phyloP scores from a whole-genome alignment of 2,888 invertebrate species.

The Colletes collaris region DNA sequence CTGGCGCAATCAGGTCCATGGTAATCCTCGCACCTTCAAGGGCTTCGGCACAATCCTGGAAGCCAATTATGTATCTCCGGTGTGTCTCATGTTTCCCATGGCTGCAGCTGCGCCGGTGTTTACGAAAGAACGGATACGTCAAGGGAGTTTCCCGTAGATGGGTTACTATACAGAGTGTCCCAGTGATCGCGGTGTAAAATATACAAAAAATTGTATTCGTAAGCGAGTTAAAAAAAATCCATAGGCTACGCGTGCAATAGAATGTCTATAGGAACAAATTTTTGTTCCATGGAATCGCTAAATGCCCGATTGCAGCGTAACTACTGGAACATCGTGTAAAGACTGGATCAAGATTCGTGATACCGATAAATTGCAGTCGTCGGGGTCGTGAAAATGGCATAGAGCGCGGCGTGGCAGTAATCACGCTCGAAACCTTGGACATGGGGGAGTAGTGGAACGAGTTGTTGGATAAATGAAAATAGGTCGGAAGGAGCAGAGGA shows the following conservation, averaged over 20 bases:
- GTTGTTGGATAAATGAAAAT: not conserved
- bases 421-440: conserved; percentile 49
- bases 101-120: conserved; percentile 7
- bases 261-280: too few relatives aligned
- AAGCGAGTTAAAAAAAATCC: too few relatives aligned
- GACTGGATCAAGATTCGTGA: conserved; percentile 1
- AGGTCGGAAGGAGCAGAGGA: not conserved
- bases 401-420: conserved; percentile 56
- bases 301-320: too few relatives aligned
- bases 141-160: conserved; percentile 3
- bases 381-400: conserved; percentile 59
- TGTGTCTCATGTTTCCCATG: conserved; percentile 27
- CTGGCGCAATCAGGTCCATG: conserved; percentile 61
- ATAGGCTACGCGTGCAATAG: too few relatives aligned
- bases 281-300: too few relatives aligned
- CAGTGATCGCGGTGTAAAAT: too few relatives aligned
- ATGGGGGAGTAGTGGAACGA: conserved; percentile 1
- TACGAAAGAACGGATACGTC: conserved; percentile 24
- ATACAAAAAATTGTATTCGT: too few relatives aligned
- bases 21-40: conserved; percentile 62
- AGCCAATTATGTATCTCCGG: conserved; percentile 61
- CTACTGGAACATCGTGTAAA: too few relatives aligned
- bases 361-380: conserved; percentile 49
- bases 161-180: too few relatives aligned
- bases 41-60: conserved; percentile 51